These are phyloP conservation scores for Danionella dracula DNA, from an alignment of 2,797 vertebrate genomes.

Conservation along the genomic window DNA sequence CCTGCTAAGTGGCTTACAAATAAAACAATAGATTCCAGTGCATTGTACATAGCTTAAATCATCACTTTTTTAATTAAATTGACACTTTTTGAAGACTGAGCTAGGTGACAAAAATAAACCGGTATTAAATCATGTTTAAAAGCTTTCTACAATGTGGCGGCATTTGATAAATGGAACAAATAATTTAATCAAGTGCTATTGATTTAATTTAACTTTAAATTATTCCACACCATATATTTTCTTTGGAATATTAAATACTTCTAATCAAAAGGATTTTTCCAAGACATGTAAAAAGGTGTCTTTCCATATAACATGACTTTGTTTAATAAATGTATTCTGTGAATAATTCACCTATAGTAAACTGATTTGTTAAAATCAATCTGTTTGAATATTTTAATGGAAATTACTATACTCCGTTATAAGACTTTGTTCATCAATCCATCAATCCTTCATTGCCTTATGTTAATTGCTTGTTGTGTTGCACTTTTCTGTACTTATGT, in stretches of 20 bases:
- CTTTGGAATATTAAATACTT: constrained; percentile 1
- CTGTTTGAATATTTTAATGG: no score
- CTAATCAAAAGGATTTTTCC: background rate
- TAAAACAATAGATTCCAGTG: background rate
- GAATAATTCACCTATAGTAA: no score
- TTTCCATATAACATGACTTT: no score
- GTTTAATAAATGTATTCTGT: no score
- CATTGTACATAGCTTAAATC: background rate
- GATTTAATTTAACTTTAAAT: constrained; percentile 9
- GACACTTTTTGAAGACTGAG: background rate
- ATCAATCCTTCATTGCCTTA: no score
- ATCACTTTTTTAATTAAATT: constrained; percentile 7
- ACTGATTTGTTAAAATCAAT: no score
- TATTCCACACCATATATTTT: background rate
- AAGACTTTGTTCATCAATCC: no score
- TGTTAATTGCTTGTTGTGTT: no score
- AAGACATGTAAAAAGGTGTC: background rate
- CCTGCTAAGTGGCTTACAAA: background rate
- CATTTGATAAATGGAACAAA: constrained; percentile 5
- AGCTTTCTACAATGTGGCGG: background rate
- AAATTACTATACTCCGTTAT: no score
- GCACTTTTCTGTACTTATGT: no score
- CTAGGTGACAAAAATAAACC: constrained; percentile 3
- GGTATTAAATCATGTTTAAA: constrained; percentile 5
- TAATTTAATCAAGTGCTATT: constrained; percentile 10